Base-by-base conservation (phyloP, 2,797 vertebrate genomes). In the Thalassophryne amazonica region DNA sequence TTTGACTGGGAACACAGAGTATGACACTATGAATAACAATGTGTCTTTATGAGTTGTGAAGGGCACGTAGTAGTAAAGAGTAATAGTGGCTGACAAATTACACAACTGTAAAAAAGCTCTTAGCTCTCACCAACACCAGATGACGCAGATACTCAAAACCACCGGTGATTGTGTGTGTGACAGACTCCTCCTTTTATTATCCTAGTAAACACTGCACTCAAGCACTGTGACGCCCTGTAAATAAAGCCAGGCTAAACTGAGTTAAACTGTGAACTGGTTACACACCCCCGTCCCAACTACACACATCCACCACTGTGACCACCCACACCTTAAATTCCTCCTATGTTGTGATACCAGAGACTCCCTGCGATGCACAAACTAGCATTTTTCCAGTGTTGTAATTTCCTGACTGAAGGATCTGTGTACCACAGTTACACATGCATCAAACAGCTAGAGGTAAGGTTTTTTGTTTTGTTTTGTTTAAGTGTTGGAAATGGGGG, bases 131-230 rank as follows among this genome's bases (percentile, higher is more conserved):
- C 59, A 69, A 50, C 66, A 66, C 36, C 78, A 56, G 52, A 74
- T 86, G 85, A 87, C 76, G 79, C 82, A 84, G 49, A 72, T 36
- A 41, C 53, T 20, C 19, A 28, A 61, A 82, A 74, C 68, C 69
- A 70, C 48, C 37, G 5, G 39, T 43, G 6, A 48, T 15, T 29
- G 0, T 12, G 19, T 25, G 15, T 25, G 35, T 29, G 18, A 41
- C 54, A 53, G 57, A 37, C 29, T 27, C 18, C 35, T 47, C 27
- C 20, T 29, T 66, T 60, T 59, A 65, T 75, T 65, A 47, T 28
- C 18, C 15, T 18, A 42, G 51, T 42, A 78, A 81, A 70, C 37
- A 45, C 57, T 28, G 20, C 23, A 30, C 14, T 67, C 17, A 30
- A 51, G 45, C 73, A 43, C 32, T 34, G 54, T 45, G 60, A 62